Evolutionary conservation across 1,140 invertebrate species (phyloP), one percentile per base, ranked within the genome.

Genomic region (Brachionus manjavacas): DNA sequence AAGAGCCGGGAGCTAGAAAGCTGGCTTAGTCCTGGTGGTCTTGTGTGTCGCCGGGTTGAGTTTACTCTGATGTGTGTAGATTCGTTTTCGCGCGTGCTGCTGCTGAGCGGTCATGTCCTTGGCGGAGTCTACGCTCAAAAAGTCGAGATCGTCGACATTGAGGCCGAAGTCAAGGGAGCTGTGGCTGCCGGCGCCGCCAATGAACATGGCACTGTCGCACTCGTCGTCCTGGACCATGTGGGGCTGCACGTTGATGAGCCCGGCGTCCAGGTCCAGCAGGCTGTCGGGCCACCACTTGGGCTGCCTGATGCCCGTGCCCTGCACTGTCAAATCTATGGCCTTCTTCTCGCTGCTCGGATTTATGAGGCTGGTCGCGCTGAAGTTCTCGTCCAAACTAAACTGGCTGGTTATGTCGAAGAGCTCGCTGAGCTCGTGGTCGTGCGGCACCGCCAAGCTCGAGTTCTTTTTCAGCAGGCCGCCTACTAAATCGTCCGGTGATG

Each of bases 261-360:
- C 35, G 16, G 31, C 16, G 7, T 72, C 68, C 31, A 72, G 31
- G 20, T 72, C 64, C 14, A 68, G 14, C 12, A 68, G 12, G 23
- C 1, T 68, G 25, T 74, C 72, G 16, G 55, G n/a, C 76, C 76
- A 79, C 76, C 76, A 79, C 35, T 39, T 60, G n/a, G 49, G 76
- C 16, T 60, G 49, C 8, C 55, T 79, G 31, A 79, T 80, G 8
- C 76, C 52, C 39, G 28, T 31, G 9, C 76, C 76, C 35, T 80
- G 49, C 35, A 80, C 31, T 3, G 76, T 80, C 28, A 80, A 16
- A 16, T 80, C 52, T 4, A 72, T 4, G 4, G 31, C 4, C 16
- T 23, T 72, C 16, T 72, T 72, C 9, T 72, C 68, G n/a, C 0
- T n/a, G 31, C 25, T 9, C 31, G 66, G 3, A 76, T 76, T 76